Conservation (phyloP, 2,888 invertebrate species). For the Adineta ricciae region DNA sequence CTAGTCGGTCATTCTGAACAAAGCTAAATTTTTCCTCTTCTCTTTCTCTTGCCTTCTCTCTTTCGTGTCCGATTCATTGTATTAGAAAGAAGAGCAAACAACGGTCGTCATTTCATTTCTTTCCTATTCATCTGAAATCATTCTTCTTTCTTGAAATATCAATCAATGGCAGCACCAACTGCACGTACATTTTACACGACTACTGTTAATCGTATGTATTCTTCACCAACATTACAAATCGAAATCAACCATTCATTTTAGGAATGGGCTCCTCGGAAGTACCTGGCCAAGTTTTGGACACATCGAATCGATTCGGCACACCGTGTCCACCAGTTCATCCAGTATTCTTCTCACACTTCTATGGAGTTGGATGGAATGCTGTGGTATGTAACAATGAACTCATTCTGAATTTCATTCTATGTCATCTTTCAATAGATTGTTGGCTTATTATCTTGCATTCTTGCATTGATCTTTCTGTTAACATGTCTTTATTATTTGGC, state of each 20-base stretch:
- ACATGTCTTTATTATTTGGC: background rate
- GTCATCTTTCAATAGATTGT: background rate
- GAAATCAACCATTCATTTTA: background rate
- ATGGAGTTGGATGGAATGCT: background rate
- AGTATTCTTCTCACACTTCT: background rate
- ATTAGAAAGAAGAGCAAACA: background rate
- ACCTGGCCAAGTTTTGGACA: background rate
- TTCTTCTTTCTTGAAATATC: background rate
- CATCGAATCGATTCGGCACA: too few species aligned
- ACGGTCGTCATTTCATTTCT: constrained; percentile 9
- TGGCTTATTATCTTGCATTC: background rate
- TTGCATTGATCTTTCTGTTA: background rate
- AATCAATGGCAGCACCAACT: background rate
- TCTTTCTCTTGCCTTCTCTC: background rate
- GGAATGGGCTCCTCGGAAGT: background rate
- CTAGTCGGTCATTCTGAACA: constrained; percentile 11
- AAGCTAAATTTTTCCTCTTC: background rate
- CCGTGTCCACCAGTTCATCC: background rate
- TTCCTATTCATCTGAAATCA: background rate
- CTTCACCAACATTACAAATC: background rate
- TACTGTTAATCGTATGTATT: background rate
- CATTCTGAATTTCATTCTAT: too few species aligned
- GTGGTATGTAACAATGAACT: background rate
- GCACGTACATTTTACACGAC: background rate
- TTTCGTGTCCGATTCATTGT: constrained; percentile 4